These are phyloP conservation scores for Meriones unguiculatus DNA, from an alignment of 2,113 vertebrate genomes.

Conservation along the genomic window DNA sequence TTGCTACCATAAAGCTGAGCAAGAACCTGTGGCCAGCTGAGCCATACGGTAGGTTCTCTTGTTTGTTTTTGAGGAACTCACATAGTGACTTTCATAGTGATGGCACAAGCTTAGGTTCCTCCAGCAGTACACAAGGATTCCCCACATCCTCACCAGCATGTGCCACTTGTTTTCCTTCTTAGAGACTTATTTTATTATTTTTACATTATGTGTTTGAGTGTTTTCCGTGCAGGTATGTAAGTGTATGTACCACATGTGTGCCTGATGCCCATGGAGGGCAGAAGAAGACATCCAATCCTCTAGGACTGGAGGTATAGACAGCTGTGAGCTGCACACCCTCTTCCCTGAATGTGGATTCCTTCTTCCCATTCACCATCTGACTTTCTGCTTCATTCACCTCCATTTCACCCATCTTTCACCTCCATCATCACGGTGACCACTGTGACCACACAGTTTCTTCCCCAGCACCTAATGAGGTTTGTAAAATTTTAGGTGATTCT, in stretches of 20 bases:
- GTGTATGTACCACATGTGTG: background rate
- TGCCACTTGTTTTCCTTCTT: background rate
- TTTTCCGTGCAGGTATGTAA: background rate
- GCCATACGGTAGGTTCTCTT: background rate
- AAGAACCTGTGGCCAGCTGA: too few species aligned
- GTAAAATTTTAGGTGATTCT: background rate
- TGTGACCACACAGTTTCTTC: background rate
- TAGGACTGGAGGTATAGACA: background rate
- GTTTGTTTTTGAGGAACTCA: background rate
- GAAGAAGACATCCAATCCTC: background rate
- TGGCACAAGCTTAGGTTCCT: background rate
- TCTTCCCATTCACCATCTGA: background rate
- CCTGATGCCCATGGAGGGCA: background rate
- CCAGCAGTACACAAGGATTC: background rate
- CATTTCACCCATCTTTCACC: background rate
- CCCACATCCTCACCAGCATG: background rate
- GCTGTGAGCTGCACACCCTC: background rate
- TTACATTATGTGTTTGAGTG: too few species aligned
- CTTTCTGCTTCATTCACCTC: background rate
- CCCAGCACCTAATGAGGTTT: background rate
- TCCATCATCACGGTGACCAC: background rate
- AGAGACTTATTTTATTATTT: background rate
- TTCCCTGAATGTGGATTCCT: background rate
- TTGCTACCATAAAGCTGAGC: background rate
- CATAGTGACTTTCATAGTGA: background rate